These are phyloP conservation scores for Diacarnus erythraeanus DNA, from an alignment of 37 sponge, comb jelly and placozoan genomes.

Conservation along the genomic window DNA sequence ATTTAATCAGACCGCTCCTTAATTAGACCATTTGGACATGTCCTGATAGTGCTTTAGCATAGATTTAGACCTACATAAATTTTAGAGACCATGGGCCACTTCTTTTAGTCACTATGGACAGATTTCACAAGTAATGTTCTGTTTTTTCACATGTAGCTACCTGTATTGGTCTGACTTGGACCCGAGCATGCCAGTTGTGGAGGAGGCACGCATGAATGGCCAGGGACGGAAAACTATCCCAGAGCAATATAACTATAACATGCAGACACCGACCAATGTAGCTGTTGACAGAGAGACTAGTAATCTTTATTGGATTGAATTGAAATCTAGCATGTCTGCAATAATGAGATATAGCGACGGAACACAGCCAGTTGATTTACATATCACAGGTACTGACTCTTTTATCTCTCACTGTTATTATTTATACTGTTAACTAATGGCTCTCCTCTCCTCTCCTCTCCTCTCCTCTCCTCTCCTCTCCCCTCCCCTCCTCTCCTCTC, in stretches of 20 bases:
- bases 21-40: too few relatives aligned
- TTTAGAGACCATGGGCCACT: too few relatives aligned
- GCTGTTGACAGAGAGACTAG: slow-evolving; percentile 20
- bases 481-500: background rate
- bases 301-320: slow-evolving; percentile 37
- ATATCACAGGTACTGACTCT: too few relatives aligned
- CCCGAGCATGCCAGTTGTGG: slow-evolving; percentile 3
- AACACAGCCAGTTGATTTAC: too few relatives aligned
- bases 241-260: background rate
- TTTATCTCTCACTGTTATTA: background rate
- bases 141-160: too few relatives aligned
- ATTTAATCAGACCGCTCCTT: too few relatives aligned
- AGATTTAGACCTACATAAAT: too few relatives aligned
- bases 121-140: too few relatives aligned
- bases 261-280: slow-evolving; percentile 12
- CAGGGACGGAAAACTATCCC: background rate
- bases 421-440: background rate
- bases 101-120: too few relatives aligned
- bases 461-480: background rate
- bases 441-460: background rate
- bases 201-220: slow-evolving; percentile 36
- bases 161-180: slow-evolving; percentile 43
- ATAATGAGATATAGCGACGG: too few relatives aligned
- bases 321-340: too few relatives aligned
- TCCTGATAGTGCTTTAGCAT: too few relatives aligned